Evolutionary conservation across 2,797 vertebrate species (phyloP).

Genomic region (Thaleichthys pacificus): DNA sequence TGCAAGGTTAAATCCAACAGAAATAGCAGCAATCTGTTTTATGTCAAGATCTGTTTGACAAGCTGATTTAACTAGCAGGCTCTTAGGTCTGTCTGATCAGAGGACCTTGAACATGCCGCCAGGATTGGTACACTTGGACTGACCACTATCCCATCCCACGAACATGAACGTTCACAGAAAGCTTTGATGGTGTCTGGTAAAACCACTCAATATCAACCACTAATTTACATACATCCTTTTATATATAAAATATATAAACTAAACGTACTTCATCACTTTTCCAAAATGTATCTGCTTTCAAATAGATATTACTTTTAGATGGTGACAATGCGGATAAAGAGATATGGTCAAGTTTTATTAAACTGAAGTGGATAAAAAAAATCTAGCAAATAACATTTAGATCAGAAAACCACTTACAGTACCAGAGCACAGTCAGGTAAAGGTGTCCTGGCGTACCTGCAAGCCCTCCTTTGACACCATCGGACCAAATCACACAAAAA

Average conservation of each 20-base stretch:
- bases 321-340: neutral
- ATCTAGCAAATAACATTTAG: too few species aligned
- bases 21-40: constrained; percentile 71
- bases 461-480: neutral
- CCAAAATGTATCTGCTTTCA: too few species aligned
- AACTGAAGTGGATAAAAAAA: neutral
- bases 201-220: too few species aligned
- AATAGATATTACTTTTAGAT: neutral
- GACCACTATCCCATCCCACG: neutral
- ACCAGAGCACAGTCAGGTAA: too few species aligned
- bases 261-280: neutral
- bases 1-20: constrained; percentile 73
- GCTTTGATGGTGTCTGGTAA: neutral
- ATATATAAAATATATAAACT: neutral
- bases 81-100: neutral
- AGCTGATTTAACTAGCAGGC: constrained; percentile 38
- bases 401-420: too few species aligned
- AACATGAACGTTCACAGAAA: neutral
- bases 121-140: neutral
- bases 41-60: constrained; percentile 73
- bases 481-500: neutral
- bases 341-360: neutral
- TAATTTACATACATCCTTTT: too few species aligned
- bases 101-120: neutral
- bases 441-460: neutral